Evolutionary conservation across 2,113 vertebrate genomes (phyloP), one percentile per base, ranked within the genome.

Genomic region (Ornithorhynchus anatinus): DNA sequence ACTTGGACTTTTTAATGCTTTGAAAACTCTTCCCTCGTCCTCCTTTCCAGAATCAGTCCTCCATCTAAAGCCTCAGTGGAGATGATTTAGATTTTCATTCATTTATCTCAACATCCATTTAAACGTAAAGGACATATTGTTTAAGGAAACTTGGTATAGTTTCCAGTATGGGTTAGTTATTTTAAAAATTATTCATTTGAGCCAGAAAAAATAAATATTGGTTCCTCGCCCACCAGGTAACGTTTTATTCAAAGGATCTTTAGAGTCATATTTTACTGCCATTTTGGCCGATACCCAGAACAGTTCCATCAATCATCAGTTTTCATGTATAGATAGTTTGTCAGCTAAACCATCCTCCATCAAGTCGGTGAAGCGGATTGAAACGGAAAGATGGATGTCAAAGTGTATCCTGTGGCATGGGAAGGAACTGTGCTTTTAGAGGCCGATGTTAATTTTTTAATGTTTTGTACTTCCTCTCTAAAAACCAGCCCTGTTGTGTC

Each of bases 321-420:
- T 1, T 78, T 80, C 81, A 33, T 22, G n/a, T 58, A 39, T 38
- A 69, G 62, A 43, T 59, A 59, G 50, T 54, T 66, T 68, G 77
- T 81, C 80, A 77, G 59, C 63, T 72, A 72, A 77, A 32, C 63
- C 60, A 20, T 77, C 78, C 62, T 77, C 78, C 72, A 75, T 84
- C 68, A 85, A 58, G 43, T 52, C 39, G 53, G 63, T 20, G 74
- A 67, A 64, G 85, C 69, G 51, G 72, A 80, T 57, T 45, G 63
- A 33, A 40, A 50, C 47, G 38, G 8, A 35, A 84, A 77, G 82
- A 79, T 77, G 66, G 63, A 87, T 75, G 22, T 66, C 27, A 10
- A n/a, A 14, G 5, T 10, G 0, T 40, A 61, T 76, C 72, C 50
- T 15, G 31, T 43, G 52, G 47, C 7, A 7, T 3, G 22, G 77